phyloP scores from a whole-genome alignment of 2,888 invertebrate species.

The Philopedon plagiatum region DNA sequence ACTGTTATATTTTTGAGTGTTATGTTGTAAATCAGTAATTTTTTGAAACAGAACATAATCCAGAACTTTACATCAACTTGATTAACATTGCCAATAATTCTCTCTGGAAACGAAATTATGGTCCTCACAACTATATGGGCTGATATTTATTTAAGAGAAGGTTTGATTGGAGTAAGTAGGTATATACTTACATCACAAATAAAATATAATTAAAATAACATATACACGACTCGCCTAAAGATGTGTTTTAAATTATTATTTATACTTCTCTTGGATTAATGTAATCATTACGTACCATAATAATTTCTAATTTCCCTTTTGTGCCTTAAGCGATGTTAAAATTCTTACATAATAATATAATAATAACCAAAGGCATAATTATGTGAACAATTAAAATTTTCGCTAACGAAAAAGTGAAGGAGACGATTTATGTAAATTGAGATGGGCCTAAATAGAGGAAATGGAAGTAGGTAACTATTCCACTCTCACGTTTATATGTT shows the following conservation, averaged over 20 bases:
- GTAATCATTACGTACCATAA: neutral
- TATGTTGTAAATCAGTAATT: too few relatives aligned
- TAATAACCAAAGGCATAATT: neutral
- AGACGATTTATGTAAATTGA: neutral
- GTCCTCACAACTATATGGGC: too few relatives aligned
- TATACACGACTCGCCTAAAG: neutral
- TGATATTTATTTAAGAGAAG: neutral
- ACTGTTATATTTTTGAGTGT: too few relatives aligned
- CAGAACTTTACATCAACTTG: too few relatives aligned
- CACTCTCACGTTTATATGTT: conserved; percentile 37
- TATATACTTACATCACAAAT: neutral
- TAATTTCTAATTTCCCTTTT: conserved; percentile 1
- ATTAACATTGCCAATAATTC: too few relatives aligned
- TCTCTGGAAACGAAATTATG: too few relatives aligned
- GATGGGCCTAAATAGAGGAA: conserved; percentile 31
- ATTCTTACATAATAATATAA: neutral
- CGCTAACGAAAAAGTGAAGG: conserved; percentile 3
- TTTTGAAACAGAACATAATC: too few relatives aligned
- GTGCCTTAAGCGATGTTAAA: neutral
- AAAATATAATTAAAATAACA: conserved; percentile 8
- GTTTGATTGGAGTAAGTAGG: too few relatives aligned
- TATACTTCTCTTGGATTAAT: conserved; percentile 10
- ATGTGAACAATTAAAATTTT: conserved; percentile 15
- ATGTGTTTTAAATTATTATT: conserved; percentile 7
- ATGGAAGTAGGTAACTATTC: conserved; percentile 37